Evolutionary conservation across 2,113 vertebrate genomes (phyloP).

Genomic region (Amblyornis subalaris): DNA sequence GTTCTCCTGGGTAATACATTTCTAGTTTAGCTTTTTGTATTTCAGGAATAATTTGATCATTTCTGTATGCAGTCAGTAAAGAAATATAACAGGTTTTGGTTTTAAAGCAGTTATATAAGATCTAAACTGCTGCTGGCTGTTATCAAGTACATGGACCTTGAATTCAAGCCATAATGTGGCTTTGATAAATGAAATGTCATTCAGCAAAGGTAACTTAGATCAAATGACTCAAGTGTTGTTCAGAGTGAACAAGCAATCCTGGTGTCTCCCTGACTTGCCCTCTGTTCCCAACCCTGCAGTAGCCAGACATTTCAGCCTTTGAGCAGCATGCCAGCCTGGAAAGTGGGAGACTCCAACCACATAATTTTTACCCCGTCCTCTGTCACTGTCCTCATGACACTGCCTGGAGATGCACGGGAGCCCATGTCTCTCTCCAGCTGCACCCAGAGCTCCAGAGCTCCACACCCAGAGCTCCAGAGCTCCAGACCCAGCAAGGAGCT

Average conservation of each 20-base stretch:
- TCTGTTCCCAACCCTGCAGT: accelerated
- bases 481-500: not conserved
- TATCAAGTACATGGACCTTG: not conserved
- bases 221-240: not conserved
- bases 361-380: not conserved
- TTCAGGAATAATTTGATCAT: not conserved
- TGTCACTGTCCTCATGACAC: not conserved
- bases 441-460: not conserved
- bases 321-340: not conserved
- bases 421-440: not conserved
- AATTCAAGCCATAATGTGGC: not conserved
- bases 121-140: not conserved
- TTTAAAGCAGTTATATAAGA: not conserved
- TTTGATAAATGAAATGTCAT: not conserved
- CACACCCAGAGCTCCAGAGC: not conserved
- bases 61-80: not conserved
- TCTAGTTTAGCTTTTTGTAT: not conserved
- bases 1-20: not conserved
- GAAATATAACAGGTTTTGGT: not conserved
- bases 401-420: not conserved
- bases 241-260: not conserved
- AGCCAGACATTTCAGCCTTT: not conserved
- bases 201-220: not conserved
- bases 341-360: accelerated
- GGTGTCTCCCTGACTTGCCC: not conserved